These are phyloP conservation scores for Tyrannus savana DNA, from an alignment of 2,113 vertebrate species.

Conservation along the genomic window DNA sequence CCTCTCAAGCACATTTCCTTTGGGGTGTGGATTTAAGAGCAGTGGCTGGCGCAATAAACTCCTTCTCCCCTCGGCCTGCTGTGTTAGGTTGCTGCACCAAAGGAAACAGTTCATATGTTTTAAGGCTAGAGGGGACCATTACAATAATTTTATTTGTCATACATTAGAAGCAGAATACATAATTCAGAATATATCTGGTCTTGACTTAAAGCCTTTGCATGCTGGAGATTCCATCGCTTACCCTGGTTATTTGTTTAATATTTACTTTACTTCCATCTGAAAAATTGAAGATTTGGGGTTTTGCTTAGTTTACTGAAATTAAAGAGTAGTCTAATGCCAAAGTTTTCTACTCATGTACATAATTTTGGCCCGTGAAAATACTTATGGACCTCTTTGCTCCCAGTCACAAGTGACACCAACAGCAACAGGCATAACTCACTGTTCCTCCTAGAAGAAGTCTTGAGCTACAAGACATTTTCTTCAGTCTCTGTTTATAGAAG, in stretches of 20 bases:
- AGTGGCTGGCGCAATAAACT: neutral
- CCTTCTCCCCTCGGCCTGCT: neutral
- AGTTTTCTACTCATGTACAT: neutral
- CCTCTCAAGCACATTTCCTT: neutral
- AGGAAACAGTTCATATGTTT: slow-evolving; percentile 3
- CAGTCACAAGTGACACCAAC: neutral
- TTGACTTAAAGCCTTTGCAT: neutral
- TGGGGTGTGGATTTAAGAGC: slow-evolving; percentile 7
- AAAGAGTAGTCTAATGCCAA: neutral
- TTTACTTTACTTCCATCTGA: neutral
- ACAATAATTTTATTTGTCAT: slow-evolving; percentile 13
- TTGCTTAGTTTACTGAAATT: neutral
- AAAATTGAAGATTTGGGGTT: neutral
- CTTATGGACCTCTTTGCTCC: neutral
- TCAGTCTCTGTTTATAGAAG: neutral
- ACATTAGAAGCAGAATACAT: neutral
- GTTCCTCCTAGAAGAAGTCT: neutral
- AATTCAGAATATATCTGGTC: neutral
- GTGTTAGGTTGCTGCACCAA: neutral
- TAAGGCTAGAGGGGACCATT: slow-evolving; percentile 50
- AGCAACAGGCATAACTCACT: neutral
- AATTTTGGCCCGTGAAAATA: neutral
- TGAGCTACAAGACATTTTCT: neutral
- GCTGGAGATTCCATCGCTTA: neutral
- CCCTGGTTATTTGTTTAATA: neutral